Conservation (phyloP, 2,113 vertebrate species). For the Colossoma macropomum region DNA sequence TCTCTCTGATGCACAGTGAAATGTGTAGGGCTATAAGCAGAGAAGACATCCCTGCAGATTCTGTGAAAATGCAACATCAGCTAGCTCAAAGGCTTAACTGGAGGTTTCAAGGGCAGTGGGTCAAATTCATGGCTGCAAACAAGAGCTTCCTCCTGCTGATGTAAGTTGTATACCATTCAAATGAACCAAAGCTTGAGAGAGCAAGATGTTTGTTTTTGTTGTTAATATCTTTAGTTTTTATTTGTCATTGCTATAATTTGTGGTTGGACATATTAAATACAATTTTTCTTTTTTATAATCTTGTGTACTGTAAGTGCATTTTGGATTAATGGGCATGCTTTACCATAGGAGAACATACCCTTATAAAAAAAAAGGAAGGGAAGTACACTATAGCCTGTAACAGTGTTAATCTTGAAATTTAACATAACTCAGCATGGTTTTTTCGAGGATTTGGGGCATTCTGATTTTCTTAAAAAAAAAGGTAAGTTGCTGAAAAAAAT, state of each 20-base stretch:
- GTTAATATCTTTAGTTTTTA: neutral
- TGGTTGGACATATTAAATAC: neutral
- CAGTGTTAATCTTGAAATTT: neutral
- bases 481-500: conserved; percentile 28
- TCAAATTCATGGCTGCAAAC: conserved; percentile 6
- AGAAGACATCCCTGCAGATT: neutral
- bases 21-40: neutral
- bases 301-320: neutral
- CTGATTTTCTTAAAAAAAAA: conserved; percentile 44
- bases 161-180: conserved; percentile 25
- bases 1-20: neutral
- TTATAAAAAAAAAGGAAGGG: neutral
- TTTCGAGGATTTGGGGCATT: conserved; percentile 46
- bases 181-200: neutral
- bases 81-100: conserved; percentile 28
- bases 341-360: neutral
- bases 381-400: neutral
- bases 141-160: conserved; percentile 25
- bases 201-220: neutral
- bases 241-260: neutral
- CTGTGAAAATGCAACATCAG: neutral
- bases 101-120: conserved; percentile 27
- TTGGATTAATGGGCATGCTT: neutral
- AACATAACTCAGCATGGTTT: neutral
- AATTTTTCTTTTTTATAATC: neutral